A percentile compares a stretch with the other conserved stretches of the same genome.
phyloP scores from a whole-genome alignment of 53 echinoderm and acorn worm genomes.

The Apostichopus leukothele region DNA sequence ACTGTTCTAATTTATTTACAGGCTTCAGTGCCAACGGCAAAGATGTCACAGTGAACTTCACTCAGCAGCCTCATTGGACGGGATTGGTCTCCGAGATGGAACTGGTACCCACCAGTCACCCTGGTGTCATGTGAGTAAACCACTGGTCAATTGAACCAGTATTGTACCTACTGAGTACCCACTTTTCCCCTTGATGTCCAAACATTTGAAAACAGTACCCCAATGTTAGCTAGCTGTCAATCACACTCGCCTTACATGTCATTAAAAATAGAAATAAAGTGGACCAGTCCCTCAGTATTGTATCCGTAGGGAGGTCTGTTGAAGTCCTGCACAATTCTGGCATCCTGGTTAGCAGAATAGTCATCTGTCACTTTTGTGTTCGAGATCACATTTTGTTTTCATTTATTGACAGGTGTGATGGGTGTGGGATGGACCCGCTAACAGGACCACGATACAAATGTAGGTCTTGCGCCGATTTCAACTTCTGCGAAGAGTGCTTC shows the following conservation, averaged over 20 bases:
- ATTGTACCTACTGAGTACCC: too few relatives aligned
- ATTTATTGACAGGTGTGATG: slow-evolving; percentile 74
- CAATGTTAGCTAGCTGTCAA: too few relatives aligned
- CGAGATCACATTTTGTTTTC: background rate
- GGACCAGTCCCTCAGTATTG: too few relatives aligned
- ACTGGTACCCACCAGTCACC: slow-evolving; percentile 91
- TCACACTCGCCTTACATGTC: too few relatives aligned
- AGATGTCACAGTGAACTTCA: slow-evolving; percentile 97
- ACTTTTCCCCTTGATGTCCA: too few relatives aligned
- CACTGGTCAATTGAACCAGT: too few relatives aligned
- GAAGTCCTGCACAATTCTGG: too few relatives aligned
- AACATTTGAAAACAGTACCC: too few relatives aligned
- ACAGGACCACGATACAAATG: slow-evolving; percentile 93
- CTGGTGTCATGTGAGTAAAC: slow-evolving; percentile 81
- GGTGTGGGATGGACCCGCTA: slow-evolving; percentile 79
- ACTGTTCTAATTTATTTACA: background rate
- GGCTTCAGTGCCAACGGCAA: slow-evolving; percentile 97
- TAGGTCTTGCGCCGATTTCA: slow-evolving; percentile 85
- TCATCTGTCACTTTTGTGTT: background rate
- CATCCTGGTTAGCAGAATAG: too few relatives aligned
- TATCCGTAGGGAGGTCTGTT: too few relatives aligned
- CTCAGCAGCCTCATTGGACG: slow-evolving; percentile 96
- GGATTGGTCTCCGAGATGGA: slow-evolving; percentile 98
- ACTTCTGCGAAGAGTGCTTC: slow-evolving; percentile 96
- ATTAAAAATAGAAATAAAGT: too few relatives aligned